Evolutionary conservation across 2,888 invertebrate species (phyloP), one percentile per base, ranked within the genome.

Genomic region (Mesopsocus fuscifrons): DNA sequence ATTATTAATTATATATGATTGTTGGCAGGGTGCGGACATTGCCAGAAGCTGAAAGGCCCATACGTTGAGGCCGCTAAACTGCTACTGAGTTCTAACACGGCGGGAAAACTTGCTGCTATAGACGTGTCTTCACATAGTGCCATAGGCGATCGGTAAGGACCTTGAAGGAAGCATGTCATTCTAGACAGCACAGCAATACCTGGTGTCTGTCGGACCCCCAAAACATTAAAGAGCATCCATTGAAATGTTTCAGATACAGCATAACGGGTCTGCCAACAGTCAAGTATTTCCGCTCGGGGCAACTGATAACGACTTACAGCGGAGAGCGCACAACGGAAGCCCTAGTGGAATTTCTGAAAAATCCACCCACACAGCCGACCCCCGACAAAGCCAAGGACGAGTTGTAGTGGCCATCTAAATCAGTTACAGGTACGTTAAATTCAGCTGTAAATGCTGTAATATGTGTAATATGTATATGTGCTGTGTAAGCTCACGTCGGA

Each of bases 221-320:
- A n/a, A n/a, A n/a, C n/a, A n/a, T n/a, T n/a, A n/a, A n/a, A n/a
- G n/a, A n/a, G n/a, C n/a, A n/a, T n/a, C n/a, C n/a, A n/a, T n/a
- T n/a, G n/a, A n/a, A n/a, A 26, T 26, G 11, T 26, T 26, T 26
- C 26, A 67, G 71, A 41, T 87, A 70, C 56, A 70, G 68, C 2
- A 77, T 85, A 0, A 76, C 75, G 51, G 83, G 84, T 0, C 85
- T 81, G 55, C 85, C 85, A 0, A 81, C 83, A 0, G 59, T 84
- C 1, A 81, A 82, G 54, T 84, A 76, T 61, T 87, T 77, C 59
- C 68, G 71, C 17, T 71, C 75, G 54, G 88, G 88, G 0, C 75
- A 77, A 54, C 75, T 69, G 53, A 72, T 76, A 50, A 26, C 26
- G 8, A 89, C 74, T 61, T 85, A 88, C 58, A 74, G 82, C 4